Evolutionary conservation across 2,797 vertebrate genomes (phyloP).

Genomic region (Balearica regulorum): DNA sequence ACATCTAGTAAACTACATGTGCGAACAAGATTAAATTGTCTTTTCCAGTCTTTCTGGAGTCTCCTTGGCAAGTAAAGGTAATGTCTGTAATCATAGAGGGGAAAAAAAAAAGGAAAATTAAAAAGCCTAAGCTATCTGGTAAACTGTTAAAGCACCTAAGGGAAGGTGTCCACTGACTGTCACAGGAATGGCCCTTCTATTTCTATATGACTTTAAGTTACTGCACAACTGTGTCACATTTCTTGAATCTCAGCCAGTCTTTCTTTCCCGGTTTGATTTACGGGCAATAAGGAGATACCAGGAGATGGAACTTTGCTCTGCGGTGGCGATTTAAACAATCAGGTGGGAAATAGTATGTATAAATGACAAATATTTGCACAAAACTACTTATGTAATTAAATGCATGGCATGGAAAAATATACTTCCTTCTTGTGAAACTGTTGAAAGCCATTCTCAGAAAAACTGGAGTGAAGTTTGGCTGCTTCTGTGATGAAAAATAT

Average conservation of each 20-base stretch:
- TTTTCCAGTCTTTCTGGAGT: background rate
- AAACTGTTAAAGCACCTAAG: background rate
- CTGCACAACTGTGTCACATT: background rate
- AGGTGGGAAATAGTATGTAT: background rate
- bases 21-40: background rate
- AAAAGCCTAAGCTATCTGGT: background rate
- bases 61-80: background rate
- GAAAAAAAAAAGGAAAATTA: background rate
- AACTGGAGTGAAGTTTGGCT: background rate
- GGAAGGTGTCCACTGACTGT: background rate
- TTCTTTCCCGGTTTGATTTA: background rate
- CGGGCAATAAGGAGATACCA: background rate
- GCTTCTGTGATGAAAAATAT: background rate
- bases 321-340: background rate
- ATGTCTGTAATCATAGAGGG: background rate
- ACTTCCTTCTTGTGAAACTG: background rate
- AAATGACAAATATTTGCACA: background rate
- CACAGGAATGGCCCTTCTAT: background rate
- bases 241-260: background rate
- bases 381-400: background rate
- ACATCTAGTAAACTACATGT: background rate
- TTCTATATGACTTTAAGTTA: background rate
- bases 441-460: background rate
- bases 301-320: background rate
- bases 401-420: accelerated